Evolutionary conservation across 2,113 vertebrate genomes (phyloP), one percentile per base, ranked within the genome.

Genomic region (Lutjanus erythropterus): DNA sequence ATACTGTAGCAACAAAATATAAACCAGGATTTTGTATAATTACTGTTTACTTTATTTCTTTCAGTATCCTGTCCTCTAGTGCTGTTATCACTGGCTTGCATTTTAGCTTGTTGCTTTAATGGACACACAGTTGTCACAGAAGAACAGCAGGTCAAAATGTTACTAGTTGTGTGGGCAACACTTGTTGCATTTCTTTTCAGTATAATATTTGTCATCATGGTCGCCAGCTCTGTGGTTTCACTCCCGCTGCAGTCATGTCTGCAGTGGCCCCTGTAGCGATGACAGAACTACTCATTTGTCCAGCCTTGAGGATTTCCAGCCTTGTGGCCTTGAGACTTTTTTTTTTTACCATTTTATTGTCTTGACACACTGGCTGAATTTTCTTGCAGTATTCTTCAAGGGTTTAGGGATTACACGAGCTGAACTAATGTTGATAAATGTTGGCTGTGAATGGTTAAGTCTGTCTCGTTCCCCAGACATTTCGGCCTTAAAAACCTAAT

Each of bases 221-320:
- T 12, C 0, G 31, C 41, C n/a, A 41, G 9, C 58, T 58, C 39
- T 58, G 6, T 60, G 65, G 42, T 71, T 60, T 59, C 39, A 47
- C 23, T 39, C n/a, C n/a, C n/a, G n/a, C n/a, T n/a, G n/a, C n/a
- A n/a, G n/a, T 25, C 10, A 10, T 11, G 46, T 27, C 64, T 56
- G 65, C 41, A 62, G 41, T 6, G 11, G 41, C 33, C n/a, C 25
- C 41, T 47, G 27, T 16, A 52, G 61, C 15, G 27, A 49, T 61
- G 50, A 66, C 65, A 71, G n/a, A 33, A 23, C 10, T 39, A 15
- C 44, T 84, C n/a, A 25, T 72, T 37, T 44, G 44, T 72, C 27
- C 68, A 71, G 47, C 25, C 66, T 64, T 42, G 50, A 41, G 25
- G 27, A 18, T 64, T 64, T 64, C 21, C 47, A 78, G 3, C 23